Base-by-base conservation (phyloP, 2,113 vertebrate species). In the Hippocampus comes region DNA sequence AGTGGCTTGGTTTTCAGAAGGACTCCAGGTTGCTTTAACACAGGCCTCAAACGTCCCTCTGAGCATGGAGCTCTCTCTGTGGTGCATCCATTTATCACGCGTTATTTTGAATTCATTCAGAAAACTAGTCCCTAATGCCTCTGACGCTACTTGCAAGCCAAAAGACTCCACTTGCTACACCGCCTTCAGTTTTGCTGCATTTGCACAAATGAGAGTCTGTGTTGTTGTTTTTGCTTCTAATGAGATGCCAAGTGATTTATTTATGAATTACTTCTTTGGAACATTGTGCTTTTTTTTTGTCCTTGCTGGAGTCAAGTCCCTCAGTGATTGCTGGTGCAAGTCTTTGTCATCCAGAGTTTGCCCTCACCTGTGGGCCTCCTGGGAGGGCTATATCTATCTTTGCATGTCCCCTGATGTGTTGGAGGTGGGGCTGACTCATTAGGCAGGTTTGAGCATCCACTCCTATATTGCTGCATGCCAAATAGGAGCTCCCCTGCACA, bases 271-370 rank as follows among this genome's bases (percentile, higher is more conserved):
- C 87, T 90, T 92, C 84, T 87, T 89, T 91, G 88, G 89, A 90
- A 88, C 90, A 88, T 83, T 90, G 86, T 84, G 83, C 74, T 86
- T 83, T 79, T 80, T 80, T 56, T 2, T 41, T 41, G 79, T 84
- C 76, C 82, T 86, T 87, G 88, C 90, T 86, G 88, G 91, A 90
- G 88, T 92, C 91, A 90, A 88, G 88, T 90, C 86, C 89, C 90
- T 91, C 90, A 88, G 88, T 89, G 91, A 90, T 91, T 93, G 91
- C 93, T 94, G 93, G 93, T 93, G 93, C 92, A 94, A 94, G 81
- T 92, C 89, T 93, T 91, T 92, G 90, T 91, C 90, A 92, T 91
- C 89, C 88, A 90, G 89, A 89, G 90, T 91, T 92, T 89, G 89
- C 88, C 86, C 82, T 93, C 88, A 82, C 89, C 90, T 90, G 88